phyloP scores from a whole-genome alignment of 1,140 invertebrate genomes.

The Eubasilissa regina region DNA sequence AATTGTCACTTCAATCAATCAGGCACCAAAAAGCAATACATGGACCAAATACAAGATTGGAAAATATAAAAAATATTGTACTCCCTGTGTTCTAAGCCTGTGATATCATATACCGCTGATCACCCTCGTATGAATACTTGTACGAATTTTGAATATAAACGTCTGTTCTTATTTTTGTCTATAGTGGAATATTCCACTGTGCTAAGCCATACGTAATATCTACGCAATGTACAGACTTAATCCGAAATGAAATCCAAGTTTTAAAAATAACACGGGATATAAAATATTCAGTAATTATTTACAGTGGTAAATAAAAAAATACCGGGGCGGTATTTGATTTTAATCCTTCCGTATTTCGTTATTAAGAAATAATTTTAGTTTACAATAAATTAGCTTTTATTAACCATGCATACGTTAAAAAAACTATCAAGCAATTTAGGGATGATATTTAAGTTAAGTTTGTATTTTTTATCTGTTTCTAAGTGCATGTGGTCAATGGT shows the following conservation, averaged over 20 bases:
- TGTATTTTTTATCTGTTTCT: too few relatives aligned
- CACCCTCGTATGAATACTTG: slow-evolving; percentile 10
- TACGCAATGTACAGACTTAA: too few relatives aligned
- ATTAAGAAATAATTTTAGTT: too few relatives aligned
- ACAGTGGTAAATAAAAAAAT: not conserved
- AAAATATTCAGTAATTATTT: not conserved
- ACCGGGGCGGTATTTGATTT: too few relatives aligned
- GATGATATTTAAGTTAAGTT: too few relatives aligned
- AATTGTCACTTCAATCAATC: slow-evolving; percentile 18
- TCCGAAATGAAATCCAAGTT: not conserved
- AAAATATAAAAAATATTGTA: slow-evolving; percentile 23
- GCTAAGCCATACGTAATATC: not conserved
- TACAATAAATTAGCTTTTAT: not conserved
- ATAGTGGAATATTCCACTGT: not conserved
- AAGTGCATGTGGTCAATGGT: too few relatives aligned
- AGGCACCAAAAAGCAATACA: not conserved
- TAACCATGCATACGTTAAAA: too few relatives aligned
- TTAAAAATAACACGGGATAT: not conserved
- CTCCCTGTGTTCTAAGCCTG: not conserved
- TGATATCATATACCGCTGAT: not conserved
- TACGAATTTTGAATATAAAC: slow-evolving; percentile 24
- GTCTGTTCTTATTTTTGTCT: slow-evolving; percentile 24
- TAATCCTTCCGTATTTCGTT: too few relatives aligned
- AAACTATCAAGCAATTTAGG: too few relatives aligned
- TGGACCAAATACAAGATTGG: not conserved